Percentiles rank a stretch among this genome's conserved stretches.
phyloP scores from a whole-genome alignment of 2,797 vertebrate genomes.

The Sorex maritimensis region DNA sequence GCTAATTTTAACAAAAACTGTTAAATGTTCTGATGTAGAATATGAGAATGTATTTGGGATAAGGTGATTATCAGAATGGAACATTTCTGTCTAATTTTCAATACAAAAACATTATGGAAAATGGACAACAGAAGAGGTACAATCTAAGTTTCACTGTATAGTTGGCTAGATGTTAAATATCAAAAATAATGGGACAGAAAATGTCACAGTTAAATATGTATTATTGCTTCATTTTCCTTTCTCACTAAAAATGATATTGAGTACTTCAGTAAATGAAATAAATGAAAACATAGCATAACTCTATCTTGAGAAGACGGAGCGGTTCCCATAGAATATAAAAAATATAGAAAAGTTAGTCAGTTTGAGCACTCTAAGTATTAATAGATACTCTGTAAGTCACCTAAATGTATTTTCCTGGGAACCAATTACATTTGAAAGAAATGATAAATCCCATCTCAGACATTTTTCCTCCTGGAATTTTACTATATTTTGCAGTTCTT shows the following conservation, averaged over 20 bases:
- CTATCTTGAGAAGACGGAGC: background rate
- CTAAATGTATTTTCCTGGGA: background rate
- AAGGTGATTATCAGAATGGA: background rate
- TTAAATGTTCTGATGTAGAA: background rate
- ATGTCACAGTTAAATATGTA: background rate
- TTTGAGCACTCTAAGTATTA: background rate
- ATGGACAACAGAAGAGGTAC: background rate
- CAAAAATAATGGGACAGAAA: background rate
- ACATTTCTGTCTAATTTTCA: background rate
- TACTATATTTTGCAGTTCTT: background rate
- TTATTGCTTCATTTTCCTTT: slow-evolving; percentile 10
- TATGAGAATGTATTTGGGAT: background rate
- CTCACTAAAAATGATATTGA: background rate
- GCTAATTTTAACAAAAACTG: background rate
- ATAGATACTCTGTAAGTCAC: background rate
- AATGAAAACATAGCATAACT: background rate
- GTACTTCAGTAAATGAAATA: slow-evolving; percentile 12
- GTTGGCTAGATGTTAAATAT: background rate
- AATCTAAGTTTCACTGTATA: background rate
- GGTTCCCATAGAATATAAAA: background rate
- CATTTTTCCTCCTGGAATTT: background rate
- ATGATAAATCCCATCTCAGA: slow-evolving; percentile 13
- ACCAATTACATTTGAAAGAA: slow-evolving; percentile 49
- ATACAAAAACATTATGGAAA: slow-evolving; percentile 4
- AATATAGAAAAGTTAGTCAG: background rate